Base-by-base conservation (phyloP, 2,888 invertebrate species). In the Cybosia mesomella region DNA sequence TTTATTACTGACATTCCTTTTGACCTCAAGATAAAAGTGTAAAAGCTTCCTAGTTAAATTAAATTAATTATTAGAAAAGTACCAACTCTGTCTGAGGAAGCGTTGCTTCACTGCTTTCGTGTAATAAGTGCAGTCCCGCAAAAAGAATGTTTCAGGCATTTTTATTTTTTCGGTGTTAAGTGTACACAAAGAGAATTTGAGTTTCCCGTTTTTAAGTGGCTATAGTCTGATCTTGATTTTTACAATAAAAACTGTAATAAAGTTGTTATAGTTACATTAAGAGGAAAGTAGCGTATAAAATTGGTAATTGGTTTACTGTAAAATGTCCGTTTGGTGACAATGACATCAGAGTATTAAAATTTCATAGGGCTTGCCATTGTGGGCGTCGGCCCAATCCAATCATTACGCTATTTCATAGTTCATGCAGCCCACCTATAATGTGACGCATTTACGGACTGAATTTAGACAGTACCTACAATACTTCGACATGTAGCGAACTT, bases 1-100 rank as follows among this genome's bases (percentile, higher is more conserved):
- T 59, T 54, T 36, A 53, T 62, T 64, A 64, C 69, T 66, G 32
- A 28, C 57, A 28, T 63, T 58, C 28, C 61, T 39, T 65, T 63
- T 32, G 66, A 69, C 74, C 65, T 64, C 34, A 49, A 67, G 61
- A 75, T 67, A 63, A 67, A 67, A 63, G 67, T 53, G 36, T 22
- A 58, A 54, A n/a, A 62, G 54, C 24, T 63, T 67, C 22, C 21
- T 54, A 36, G 67, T 58, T 64, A 63, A 63, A 67, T 64, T 63
- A 63, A 67, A 67, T 67, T 67, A 67, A 67, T 67, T 67, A 63
- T 67, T 63, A 58, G 36, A n/a, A 58, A 54, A 62, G 67, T 62
- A 63, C 58, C 54, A 28, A 62, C 62, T 67, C 34, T 63, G 63
- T 67, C 53, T 28, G 53, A 67, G 63, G 63, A 58, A 67, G 36